phyloP scores from a whole-genome alignment of 92 coral and sea anemone genomes.

The Bergia puertoricense region DNA sequence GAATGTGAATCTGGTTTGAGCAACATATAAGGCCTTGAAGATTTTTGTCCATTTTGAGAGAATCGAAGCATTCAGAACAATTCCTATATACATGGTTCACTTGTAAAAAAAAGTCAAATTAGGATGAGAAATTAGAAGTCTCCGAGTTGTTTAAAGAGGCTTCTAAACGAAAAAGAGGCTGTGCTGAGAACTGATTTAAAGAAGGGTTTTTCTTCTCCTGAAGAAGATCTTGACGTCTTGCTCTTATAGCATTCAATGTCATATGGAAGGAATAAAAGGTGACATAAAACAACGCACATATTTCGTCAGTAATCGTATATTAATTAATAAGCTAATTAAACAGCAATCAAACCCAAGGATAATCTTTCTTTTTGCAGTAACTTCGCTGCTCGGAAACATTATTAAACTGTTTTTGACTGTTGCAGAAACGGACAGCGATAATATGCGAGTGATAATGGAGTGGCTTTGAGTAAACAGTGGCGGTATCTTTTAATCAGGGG shows the following conservation, averaged over 20 bases:
- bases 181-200: neutral
- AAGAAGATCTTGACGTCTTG: neutral
- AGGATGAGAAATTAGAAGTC: neutral
- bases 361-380: neutral
- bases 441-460: neutral
- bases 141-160: neutral
- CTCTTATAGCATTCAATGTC: neutral
- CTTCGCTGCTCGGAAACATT: conserved; percentile 12
- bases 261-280: conserved; percentile 10
- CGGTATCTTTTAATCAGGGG: neutral
- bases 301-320: conserved; percentile 2
- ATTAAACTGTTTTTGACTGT: neutral
- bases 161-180: neutral
- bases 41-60: too few species aligned
- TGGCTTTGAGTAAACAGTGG: neutral
- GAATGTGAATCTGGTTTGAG: too few species aligned
- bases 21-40: too few species aligned
- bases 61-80: neutral
- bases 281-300: neutral
- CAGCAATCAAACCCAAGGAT: neutral
- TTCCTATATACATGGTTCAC: neutral
- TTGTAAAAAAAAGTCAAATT: too few species aligned
- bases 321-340: conserved; percentile 29
- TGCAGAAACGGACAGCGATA: neutral
- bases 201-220: neutral